Base-by-base conservation (phyloP, 2,888 invertebrate genomes). In the Tetheella fluctuosa region DNA sequence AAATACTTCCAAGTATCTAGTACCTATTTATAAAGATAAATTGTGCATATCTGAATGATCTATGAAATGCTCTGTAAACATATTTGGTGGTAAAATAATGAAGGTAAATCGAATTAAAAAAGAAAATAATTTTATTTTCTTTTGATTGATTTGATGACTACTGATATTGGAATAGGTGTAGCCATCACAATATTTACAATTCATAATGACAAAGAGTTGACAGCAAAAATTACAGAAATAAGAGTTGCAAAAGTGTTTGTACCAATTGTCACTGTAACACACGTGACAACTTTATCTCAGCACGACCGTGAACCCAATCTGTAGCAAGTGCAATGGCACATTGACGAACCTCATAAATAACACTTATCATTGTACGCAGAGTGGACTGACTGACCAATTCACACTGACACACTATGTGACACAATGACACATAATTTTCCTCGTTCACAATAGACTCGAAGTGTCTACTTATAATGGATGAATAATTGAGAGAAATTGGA, bases 261-360 rank as follows among this genome's bases (percentile, higher is more conserved):
- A 61, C 56, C 71, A 77, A 76, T 75, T 79, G 77, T 64, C 56
- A 58, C 59, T 59, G 69, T 72, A 71, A 76, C 67, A 69, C 65
- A 71, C 64, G 71, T 65, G 69, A 69, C 68, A 62, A 59, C 54
- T 64, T 74, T 79, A 81, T 81, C 78, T 71, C 59, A 54, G 53
- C 59, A 62, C 80, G 91, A 81, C 91, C 91, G 70, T 92, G 91
- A 92, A 91, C 91, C 74, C 88, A 88, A 88, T 90, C 80, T 83
- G 78, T 80, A 76, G 68, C 85, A 85, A 91, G 91, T 89, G 89
- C 91, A 91, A 88, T 85, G 88, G 84, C 87, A 88, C 86, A 85
- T 84, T 84, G 85, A 77, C 78, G 73, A 81, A 79, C 72, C 77
- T 83, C 83, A 90, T 91, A 90, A 91, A 90, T 90, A 83, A 87